Base-by-base conservation (phyloP, 2,797 vertebrate species). In the Dendrocincla fuliginosa region DNA sequence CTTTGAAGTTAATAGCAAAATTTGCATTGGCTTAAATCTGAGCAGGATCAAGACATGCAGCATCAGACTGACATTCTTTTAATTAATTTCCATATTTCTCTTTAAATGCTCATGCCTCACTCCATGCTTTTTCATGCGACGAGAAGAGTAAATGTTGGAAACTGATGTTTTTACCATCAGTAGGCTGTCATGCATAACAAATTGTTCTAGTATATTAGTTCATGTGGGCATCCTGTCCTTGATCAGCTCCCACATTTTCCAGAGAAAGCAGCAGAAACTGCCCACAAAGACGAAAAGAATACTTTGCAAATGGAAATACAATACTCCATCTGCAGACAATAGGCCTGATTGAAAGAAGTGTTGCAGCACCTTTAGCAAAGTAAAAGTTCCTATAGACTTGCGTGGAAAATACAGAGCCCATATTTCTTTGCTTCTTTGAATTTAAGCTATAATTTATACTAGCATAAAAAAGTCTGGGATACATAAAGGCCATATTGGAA, bases 1-100 rank as follows among this genome's bases (percentile, higher is more conserved):
- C 96, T 95, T 96, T 96, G 96, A 97, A 97, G 95, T 94, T 53
- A 90, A 83, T 16, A 53, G 84, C 42, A 94, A 89, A 96, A 94
- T 90, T 96, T 84, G 71, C 92, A 94, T 83, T 87, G 81, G 92
- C 67, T 95, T 93, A 70, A 87, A 80, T 95, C n/a, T 68, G 64
- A 83, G 89, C 64, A 55, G 95, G 93, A 93, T 96, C 89, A 92
- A 96, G 93, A 78, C 90, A 65, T 23, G 60, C 52, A 85, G 70
- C 71, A 79, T 67, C 50, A 89, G 77, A 73, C 52, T 76, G 86
- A 78, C 90, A 77, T 68, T 71, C 50, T 81, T 87, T 84, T 94
- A 87, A 95, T 93, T 83, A 84, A 80, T 60, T 93, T 64, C 93
- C 93, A 49, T 91, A 94, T 83, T 95, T 77, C 81, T 85, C 74